Evolutionary conservation across 2,888 invertebrate species (phyloP), one percentile per base, ranked within the genome.

Genomic region (Parnassius orleans): DNA sequence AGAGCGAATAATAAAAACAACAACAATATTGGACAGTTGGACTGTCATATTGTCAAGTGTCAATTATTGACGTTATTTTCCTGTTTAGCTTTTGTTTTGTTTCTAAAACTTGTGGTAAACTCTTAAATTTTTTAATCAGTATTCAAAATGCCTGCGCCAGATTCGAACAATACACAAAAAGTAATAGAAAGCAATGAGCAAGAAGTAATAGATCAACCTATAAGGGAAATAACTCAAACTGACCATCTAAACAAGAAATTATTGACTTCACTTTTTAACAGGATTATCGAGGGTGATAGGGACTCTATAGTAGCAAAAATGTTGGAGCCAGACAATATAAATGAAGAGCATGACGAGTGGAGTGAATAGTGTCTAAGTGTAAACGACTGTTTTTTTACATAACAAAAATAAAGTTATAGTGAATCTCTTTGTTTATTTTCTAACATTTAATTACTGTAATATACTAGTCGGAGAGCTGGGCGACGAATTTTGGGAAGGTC

Each of bases 181-280:
- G 33, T 33, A 33, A 33, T 33, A 33, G 33, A 33, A 33, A 78
- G 80, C 61, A 68, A 74, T 48, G 72, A 79, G n/a, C 76, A 75
- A 55, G 80, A 81, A 10, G 14, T 43, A 46, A 11, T 11, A 7
- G 63, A 63, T 15, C 80, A 78, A 57, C 85, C 89, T 10, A 68
- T 77, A 0, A 77, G 93, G 57, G 93, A 93, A 81, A 78, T 93
- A 65, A 93, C 93, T 11, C 93, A 93, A 79, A 95, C 94, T 0
- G 95, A 95, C 76, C 93, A 92, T 67, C 73, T 95, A 63, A 95
- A 95, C 76, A 95, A 95, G 78, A 93, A 93, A 72, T 82, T 95
- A 59, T 81, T 95, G 55, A 89, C 93, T 61, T 94, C 94, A 0
- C 86, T 95, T 63, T 87, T 95, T 65, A 90, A 93, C 60, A 85